These are phyloP conservation scores for Blomia tropicalis DNA, from an alignment of 2,888 invertebrate genomes.

Conservation along the genomic window DNA sequence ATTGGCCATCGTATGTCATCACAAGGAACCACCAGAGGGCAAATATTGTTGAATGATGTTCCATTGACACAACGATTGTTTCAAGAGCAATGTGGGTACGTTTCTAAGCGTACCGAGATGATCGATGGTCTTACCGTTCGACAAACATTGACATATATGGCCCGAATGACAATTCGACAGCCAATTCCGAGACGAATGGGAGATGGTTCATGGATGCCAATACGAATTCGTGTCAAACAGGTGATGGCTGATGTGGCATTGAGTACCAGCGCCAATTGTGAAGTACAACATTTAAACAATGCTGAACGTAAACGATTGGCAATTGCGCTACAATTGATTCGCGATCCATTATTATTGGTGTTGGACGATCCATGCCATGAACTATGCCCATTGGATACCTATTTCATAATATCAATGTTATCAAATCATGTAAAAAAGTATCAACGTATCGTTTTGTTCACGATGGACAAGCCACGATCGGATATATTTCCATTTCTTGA, in stretches of 20 bases:
- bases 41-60: constrained; percentile 71
- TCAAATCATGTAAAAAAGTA: constrained; percentile 72
- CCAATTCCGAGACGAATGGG: constrained; percentile 25
- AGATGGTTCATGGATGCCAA: constrained; percentile 51
- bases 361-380: constrained; percentile 50
- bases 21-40: constrained; percentile 44
- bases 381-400: constrained; percentile 82
- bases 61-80: constrained; percentile 63
- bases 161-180: constrained; percentile 40
- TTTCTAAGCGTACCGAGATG: constrained; percentile 66
- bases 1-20: constrained; percentile 53
- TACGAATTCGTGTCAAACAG: constrained; percentile 63
- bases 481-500: constrained; percentile 92
- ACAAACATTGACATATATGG: constrained; percentile 43
- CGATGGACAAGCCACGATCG: constrained; percentile 79
- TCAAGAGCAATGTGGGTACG: constrained; percentile 58
- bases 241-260: constrained; percentile 83
- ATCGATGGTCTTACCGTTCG: constrained; percentile 70
- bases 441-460: constrained; percentile 70
- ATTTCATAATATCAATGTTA: constrained; percentile 78
- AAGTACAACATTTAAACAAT: constrained; percentile 63
- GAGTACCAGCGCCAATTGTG: constrained; percentile 63
- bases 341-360: constrained; percentile 50
- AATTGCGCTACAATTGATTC: constrained; percentile 76
- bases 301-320: constrained; percentile 77